Evolutionary conservation across 1,140 invertebrate species (phyloP).

Genomic region (Drosophila suzukii): DNA sequence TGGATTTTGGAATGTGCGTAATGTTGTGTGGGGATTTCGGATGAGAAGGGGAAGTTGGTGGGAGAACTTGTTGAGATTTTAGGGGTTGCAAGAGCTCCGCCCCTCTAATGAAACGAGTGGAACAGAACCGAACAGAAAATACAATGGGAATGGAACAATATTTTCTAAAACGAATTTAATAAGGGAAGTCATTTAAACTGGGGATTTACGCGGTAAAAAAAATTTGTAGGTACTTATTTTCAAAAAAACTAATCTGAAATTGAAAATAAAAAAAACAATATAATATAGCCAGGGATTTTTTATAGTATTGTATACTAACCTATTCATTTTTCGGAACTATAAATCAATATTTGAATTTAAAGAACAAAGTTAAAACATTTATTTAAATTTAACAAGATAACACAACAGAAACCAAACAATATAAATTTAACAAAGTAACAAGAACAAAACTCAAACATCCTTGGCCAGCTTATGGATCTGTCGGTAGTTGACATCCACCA

Average conservation of each 20-base stretch:
- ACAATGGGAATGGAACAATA: slow-evolving; percentile 26
- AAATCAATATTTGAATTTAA: too few species aligned
- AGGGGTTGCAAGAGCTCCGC: slow-evolving; percentile 61
- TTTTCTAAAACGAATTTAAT: background rate
- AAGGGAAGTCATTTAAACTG: background rate
- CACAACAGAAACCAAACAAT: slow-evolving; percentile 12
- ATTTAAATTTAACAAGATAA: background rate
- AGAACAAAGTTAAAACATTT: background rate
- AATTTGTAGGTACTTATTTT: too few species aligned
- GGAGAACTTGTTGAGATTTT: slow-evolving; percentile 16
- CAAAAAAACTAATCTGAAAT: too few species aligned
- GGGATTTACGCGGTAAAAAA: too few species aligned
- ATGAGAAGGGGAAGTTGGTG: slow-evolving; percentile 3
- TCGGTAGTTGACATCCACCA: slow-evolving; percentile 66
- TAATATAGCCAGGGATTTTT: too few species aligned
- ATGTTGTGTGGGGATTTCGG: slow-evolving; percentile 46
- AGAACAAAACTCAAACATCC: slow-evolving; percentile 45
- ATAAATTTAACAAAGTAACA: slow-evolving; percentile 5
- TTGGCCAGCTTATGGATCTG: slow-evolving; percentile 40
- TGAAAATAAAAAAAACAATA: too few species aligned
- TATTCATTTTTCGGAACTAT: too few species aligned
- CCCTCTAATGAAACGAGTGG: slow-evolving; percentile 25
- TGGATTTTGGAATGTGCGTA: slow-evolving; percentile 51
- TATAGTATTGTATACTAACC: too few species aligned
- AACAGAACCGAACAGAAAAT: slow-evolving; percentile 8